phyloP scores from a whole-genome alignment of 2,113 vertebrate species.

The Microcebus lehilahytsara region DNA sequence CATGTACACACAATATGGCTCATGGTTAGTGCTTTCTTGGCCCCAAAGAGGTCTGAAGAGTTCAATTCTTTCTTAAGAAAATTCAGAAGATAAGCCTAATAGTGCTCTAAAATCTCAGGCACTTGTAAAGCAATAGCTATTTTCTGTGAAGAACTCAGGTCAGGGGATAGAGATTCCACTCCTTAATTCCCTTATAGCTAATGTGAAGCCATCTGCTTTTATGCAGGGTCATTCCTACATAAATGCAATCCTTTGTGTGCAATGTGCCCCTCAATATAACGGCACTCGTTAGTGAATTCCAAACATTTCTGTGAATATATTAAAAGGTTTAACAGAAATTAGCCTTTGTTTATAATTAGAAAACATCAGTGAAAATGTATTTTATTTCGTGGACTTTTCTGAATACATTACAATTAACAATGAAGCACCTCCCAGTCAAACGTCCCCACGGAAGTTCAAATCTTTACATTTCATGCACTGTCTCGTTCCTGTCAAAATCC shows the following conservation, averaged over 20 bases:
- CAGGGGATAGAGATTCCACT: neutral
- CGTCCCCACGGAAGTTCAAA: neutral
- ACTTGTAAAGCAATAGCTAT: constrained; percentile 25
- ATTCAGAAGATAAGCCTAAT: neutral
- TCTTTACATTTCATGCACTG: neutral
- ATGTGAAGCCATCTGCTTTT: constrained; percentile 43
- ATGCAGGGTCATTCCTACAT: constrained; percentile 52
- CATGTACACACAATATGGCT: neutral
- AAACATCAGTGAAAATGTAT: constrained; percentile 69
- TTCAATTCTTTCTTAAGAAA: constrained; percentile 12
- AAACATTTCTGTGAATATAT: constrained; percentile 73
- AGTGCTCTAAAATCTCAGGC: neutral
- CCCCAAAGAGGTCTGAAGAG: neutral
- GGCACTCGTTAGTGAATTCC: constrained; percentile 55
- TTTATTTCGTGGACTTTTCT: constrained; percentile 67
- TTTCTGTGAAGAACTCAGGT: constrained; percentile 38
- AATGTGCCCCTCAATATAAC: constrained; percentile 57
- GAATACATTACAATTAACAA: constrained; percentile 42
- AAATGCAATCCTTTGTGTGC: neutral
- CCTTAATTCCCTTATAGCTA: constrained; percentile 2
- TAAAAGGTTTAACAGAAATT: constrained; percentile 66
- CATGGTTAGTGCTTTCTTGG: neutral
- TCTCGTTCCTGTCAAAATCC: constrained; percentile 24
- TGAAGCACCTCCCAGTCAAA: neutral
- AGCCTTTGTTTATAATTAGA: constrained; percentile 69